Conservation (phyloP, 2,113 vertebrate genomes). For the Cyprinodon tularosa region DNA sequence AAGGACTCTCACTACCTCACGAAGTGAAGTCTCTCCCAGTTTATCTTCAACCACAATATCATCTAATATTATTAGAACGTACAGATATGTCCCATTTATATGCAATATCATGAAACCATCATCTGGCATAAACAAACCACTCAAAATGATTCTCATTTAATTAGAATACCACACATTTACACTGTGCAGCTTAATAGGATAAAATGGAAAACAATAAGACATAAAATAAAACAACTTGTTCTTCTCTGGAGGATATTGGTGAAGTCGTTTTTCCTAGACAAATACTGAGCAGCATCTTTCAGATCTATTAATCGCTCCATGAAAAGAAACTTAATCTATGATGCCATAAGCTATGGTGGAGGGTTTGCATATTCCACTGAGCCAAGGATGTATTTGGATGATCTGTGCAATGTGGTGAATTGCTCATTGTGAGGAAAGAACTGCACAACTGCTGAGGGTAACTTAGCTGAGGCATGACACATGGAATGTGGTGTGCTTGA, state of each 20-base stretch:
- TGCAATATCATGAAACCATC: background rate
- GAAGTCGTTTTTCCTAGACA: background rate
- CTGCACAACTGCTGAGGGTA: too few relatives aligned
- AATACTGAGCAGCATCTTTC: background rate
- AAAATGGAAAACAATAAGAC: constrained; percentile 2
- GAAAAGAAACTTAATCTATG: background rate
- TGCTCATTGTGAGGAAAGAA: too few relatives aligned
- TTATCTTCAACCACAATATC: background rate
- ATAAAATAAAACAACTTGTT: background rate
- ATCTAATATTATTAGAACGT: background rate
- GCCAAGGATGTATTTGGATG: too few relatives aligned
- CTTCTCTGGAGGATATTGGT: background rate
- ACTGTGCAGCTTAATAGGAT: background rate
- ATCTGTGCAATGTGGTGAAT: too few relatives aligned
- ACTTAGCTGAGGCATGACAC: too few relatives aligned
- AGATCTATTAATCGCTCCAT: background rate
- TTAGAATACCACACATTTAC: background rate
- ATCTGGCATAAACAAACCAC: background rate
- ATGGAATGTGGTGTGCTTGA: too few relatives aligned
- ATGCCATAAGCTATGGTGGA: background rate
- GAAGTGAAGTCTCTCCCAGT: too few relatives aligned
- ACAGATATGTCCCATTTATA: background rate
- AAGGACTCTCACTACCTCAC: too few relatives aligned
- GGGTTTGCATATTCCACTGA: background rate
- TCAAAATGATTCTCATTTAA: background rate